These are phyloP conservation scores for Caenorhabditis sp. DNA, from an alignment of 2,888 invertebrate species.

Conservation along the genomic window DNA sequence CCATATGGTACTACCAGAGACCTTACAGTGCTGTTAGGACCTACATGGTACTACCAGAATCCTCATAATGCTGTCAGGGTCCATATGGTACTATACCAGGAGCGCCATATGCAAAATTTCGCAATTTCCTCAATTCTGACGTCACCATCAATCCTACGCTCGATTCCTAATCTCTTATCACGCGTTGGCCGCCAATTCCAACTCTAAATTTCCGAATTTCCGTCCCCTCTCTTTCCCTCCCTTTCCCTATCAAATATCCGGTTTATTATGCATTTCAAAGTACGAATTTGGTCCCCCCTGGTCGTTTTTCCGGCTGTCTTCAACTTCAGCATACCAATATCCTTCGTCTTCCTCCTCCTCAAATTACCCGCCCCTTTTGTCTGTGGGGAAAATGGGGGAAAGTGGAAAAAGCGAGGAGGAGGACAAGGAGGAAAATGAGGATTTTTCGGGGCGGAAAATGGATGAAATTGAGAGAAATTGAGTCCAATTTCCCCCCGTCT, in stretches of 20 bases:
- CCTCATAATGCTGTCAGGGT: too few relatives aligned
- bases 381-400: neutral
- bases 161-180: neutral
- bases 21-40: too few relatives aligned
- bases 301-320: neutral
- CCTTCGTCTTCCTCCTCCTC: slow-evolving; percentile 4
- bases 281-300: slow-evolving; percentile 7
- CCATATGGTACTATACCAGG: too few relatives aligned
- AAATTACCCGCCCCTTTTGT: slow-evolving; percentile 37
- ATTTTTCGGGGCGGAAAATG: neutral
- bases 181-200: too few relatives aligned
- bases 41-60: too few relatives aligned
- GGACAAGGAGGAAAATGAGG: neutral
- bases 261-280: slow-evolving; percentile 60
- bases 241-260: slow-evolving; percentile 47
- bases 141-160: too few relatives aligned
- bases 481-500: slow-evolving; percentile 24
- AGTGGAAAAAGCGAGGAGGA: neutral
- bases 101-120: too few relatives aligned
- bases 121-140: too few relatives aligned
- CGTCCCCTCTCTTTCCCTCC: neutral
- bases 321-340: slow-evolving; percentile 45
- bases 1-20: too few relatives aligned
- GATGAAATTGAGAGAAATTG: slow-evolving; percentile 6
- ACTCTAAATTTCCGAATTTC: neutral